A percentile compares a stretch with the other conserved stretches of the same genome.
Evolutionary conservation across 2,888 invertebrate species (phyloP).

Genomic region (Athalia rosae): DNA sequence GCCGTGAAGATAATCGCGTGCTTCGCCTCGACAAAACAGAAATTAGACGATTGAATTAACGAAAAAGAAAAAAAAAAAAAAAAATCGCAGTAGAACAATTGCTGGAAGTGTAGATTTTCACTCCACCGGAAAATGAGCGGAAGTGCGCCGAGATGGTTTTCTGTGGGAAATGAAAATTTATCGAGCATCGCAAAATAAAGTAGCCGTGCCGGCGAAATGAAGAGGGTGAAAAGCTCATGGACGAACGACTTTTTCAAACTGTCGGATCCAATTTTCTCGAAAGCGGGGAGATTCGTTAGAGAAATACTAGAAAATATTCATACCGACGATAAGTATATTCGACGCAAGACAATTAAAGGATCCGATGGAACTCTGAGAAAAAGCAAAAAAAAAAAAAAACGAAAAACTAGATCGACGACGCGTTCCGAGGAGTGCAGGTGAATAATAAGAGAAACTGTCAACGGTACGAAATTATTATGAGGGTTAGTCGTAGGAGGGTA

Average conservation of each 20-base stretch:
- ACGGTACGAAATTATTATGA: slow-evolving; percentile 43
- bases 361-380: neutral
- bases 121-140: slow-evolving; percentile 12
- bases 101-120: neutral
- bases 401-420: neutral
- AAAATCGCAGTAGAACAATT: neutral
- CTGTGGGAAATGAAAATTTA: neutral
- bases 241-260: slow-evolving; percentile 35
- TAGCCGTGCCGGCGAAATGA: slow-evolving; percentile 15
- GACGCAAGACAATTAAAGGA: too few species aligned
- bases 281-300: neutral
- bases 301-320: too few species aligned
- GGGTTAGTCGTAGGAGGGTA: slow-evolving; percentile 24
- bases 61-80: slow-evolving; percentile 5
- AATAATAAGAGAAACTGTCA: slow-evolving; percentile 40
- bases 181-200: slow-evolving; percentile 3
- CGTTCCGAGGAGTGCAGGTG: neutral
- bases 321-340: slow-evolving; percentile 4
- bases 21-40: neutral
- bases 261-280: slow-evolving; percentile 18
- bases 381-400: neutral
- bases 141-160: slow-evolving; percentile 11
- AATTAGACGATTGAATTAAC: neutral
- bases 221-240: slow-evolving; percentile 36
- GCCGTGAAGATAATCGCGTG: neutral